These are phyloP conservation scores for Fundulus diaphanus DNA, from an alignment of 2,797 vertebrate species.

Conservation along the genomic window DNA sequence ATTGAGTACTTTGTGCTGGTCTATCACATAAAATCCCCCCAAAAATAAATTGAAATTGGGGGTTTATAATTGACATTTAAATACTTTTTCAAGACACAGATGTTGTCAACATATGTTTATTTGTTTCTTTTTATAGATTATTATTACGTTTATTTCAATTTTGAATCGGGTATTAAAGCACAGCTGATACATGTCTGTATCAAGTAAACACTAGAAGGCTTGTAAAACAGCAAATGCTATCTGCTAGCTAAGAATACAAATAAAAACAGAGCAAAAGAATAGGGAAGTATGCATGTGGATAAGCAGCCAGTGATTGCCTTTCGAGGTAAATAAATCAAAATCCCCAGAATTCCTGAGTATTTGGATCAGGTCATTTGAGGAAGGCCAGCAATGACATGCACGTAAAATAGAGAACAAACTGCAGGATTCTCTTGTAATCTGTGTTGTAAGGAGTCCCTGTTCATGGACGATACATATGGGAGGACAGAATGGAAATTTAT, in stretches of 20 bases:
- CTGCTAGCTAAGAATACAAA: not conserved
- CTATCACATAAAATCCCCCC: not conserved
- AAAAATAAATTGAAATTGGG: not conserved
- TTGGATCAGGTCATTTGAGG: conserved; percentile 4
- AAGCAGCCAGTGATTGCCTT: conserved; percentile 6
- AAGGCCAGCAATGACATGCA: not conserved
- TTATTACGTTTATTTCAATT: no score
- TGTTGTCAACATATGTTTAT: not conserved
- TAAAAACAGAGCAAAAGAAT: conserved; percentile 1
- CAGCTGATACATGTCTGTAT: no score
- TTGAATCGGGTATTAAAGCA: not conserved
- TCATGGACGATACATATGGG: conserved; percentile 19
- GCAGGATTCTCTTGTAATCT: conserved; percentile 8
- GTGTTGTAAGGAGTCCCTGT: conserved; percentile 19
- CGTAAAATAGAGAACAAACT: conserved; percentile 4
- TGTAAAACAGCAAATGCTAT: not conserved
- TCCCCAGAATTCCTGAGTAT: not conserved
- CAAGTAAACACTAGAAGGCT: no score
- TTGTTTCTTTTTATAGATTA: not conserved
- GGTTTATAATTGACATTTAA: not conserved
- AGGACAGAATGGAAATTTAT: conserved; percentile 39
- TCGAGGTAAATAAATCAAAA: conserved; percentile 5
- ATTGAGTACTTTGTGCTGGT: not conserved
- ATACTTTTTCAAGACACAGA: not conserved
- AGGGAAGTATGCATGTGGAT: not conserved